These are phyloP conservation scores for Hermaeophaga mercurialis DNA, from an alignment of 2,888 invertebrate genomes.

Conservation along the genomic window DNA sequence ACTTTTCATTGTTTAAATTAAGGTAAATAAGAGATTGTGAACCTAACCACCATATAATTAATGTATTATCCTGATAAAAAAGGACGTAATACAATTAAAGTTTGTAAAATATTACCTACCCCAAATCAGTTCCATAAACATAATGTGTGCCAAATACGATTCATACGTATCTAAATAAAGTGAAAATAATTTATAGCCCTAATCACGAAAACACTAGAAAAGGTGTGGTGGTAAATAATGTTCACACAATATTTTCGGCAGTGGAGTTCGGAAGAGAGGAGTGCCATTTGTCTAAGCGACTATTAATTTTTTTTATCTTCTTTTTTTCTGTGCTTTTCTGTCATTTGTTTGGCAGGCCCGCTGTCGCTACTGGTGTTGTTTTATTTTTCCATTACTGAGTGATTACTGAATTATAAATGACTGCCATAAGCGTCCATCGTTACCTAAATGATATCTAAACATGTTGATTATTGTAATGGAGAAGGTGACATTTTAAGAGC, in stretches of 20 bases:
- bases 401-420: constrained; percentile 52
- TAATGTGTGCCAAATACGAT: constrained; percentile 5
- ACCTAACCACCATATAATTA: too few species aligned
- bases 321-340: constrained; percentile 48
- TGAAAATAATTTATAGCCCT: constrained; percentile 54
- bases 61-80: too few species aligned
- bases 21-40: too few species aligned
- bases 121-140: constrained; percentile 1
- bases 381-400: constrained; percentile 48
- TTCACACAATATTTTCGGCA: constrained; percentile 55
- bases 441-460: constrained; percentile 48
- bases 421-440: constrained; percentile 47
- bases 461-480: constrained; percentile 51
- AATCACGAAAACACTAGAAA: constrained; percentile 55
- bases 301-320: constrained; percentile 56
- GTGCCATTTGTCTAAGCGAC: constrained; percentile 55
- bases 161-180: constrained; percentile 33
- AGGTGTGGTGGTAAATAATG: constrained; percentile 57
- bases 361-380: constrained; percentile 44
- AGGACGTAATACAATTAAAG: too few species aligned
- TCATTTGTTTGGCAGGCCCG: constrained; percentile 47
- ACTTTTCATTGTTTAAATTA: too few species aligned
- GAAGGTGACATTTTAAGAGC: constrained; percentile 25
- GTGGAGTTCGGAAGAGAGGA: constrained; percentile 50
- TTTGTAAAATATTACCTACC: too few species aligned